Evolutionary conservation across 1,140 invertebrate species (phyloP).

Genomic region (Zaprionus nigranus): DNA sequence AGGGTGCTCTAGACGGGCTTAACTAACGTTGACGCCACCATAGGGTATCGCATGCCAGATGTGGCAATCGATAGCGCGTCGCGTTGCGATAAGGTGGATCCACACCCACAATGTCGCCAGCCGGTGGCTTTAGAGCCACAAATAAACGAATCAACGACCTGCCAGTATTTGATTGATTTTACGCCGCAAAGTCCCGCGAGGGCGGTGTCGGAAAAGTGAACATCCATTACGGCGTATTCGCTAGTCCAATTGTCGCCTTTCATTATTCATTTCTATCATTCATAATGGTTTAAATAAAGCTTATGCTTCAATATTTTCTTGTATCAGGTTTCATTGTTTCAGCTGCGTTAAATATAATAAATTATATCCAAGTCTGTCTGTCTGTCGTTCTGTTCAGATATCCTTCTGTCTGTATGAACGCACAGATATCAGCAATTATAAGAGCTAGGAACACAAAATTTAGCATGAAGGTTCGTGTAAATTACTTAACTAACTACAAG

Average conservation of each 20-base stretch:
- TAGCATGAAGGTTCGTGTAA: no score
- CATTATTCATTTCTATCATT: background rate
- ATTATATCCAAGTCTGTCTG: no score
- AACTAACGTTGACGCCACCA: conserved; percentile 22
- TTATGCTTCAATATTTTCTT: background rate
- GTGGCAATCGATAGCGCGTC: conserved; percentile 50
- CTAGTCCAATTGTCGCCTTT: background rate
- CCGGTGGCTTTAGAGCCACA: conserved; percentile 48
- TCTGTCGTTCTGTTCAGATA: no score
- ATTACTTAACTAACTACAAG: no score
- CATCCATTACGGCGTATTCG: background rate
- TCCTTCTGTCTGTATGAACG: no score
- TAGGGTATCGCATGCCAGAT: conserved; percentile 64
- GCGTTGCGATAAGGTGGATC: conserved; percentile 58
- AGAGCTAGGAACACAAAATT: no score
- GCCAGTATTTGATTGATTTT: conserved; percentile 75
- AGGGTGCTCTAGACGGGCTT: conserved; percentile 56
- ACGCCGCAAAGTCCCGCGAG: conserved; percentile 21
- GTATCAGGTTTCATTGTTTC: background rate
- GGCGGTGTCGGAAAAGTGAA: background rate
- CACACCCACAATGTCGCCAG: conserved; percentile 35
- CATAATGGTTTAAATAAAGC: background rate
- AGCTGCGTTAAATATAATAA: background rate
- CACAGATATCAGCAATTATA: no score
- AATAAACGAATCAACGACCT: conserved; percentile 49